Evolutionary conservation across 92 coral and sea anemone species (phyloP).

Genomic region (Paragorgia papillata): DNA sequence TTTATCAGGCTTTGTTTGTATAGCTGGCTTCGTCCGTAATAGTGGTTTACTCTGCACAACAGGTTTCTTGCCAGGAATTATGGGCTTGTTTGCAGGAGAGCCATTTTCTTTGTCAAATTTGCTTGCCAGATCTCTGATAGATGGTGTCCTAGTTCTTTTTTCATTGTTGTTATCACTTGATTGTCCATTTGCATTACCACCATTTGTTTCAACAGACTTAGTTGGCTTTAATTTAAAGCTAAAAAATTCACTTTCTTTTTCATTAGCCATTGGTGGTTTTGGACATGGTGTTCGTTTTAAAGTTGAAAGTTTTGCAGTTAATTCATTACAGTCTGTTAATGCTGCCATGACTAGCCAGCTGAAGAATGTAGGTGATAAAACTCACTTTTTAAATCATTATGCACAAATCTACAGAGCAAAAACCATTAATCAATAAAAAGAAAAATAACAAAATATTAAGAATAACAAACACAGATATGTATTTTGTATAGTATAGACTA

Average conservation of each 20-base stretch:
- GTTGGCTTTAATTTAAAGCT: slow-evolving; percentile 5
- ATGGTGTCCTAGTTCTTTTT: not conserved
- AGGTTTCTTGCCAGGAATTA: slow-evolving; percentile 2
- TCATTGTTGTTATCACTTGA: too few species aligned
- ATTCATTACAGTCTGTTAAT: not conserved
- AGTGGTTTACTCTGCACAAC: not conserved
- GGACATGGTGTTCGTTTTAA: slow-evolving; percentile 22
- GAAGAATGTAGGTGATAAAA: not conserved
- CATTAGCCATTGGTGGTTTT: slow-evolving; percentile 5
- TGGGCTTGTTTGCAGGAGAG: slow-evolving; percentile 9
- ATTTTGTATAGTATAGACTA: too few species aligned
- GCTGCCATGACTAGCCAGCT: not conserved
- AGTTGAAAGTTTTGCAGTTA: slow-evolving; percentile 1
- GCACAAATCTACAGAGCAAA: not conserved
- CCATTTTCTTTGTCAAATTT: slow-evolving; percentile 1
- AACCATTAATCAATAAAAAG: too few species aligned
- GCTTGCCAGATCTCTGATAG: not conserved
- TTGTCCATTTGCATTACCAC: too few species aligned
- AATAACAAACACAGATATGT: too few species aligned
- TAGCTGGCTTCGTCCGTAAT: not conserved
- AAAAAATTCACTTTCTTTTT: not conserved
- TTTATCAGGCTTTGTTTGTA: not conserved
- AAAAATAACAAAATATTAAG: too few species aligned
- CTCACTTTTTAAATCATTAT: not conserved
- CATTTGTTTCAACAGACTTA: not conserved